Base-by-base conservation (phyloP, 1,140 invertebrate species). In the Drosophila fuyamai region DNA sequence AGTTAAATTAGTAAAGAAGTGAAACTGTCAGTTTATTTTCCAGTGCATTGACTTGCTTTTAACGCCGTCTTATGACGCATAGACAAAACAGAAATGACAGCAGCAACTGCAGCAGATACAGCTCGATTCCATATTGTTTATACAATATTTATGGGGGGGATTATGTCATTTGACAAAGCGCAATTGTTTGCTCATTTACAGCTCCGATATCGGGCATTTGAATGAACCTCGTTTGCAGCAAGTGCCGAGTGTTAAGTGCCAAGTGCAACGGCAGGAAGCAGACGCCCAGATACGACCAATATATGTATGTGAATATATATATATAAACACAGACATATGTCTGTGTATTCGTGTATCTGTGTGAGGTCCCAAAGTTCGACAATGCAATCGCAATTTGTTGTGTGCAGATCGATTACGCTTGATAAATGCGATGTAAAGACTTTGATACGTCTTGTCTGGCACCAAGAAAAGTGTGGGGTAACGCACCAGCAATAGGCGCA, bases 101-200 rank as follows among this genome's bases (percentile, higher is more conserved):
- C 60, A 59, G 36, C 47, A 55, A 47, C 44, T 48, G n/a, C 60
- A 80, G 35, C 13, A 56, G 54, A 29, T 58, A 65, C 43, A 75
- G 70, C 68, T 79, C 61, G 58, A 76, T 62, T 62, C 44, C 79
- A 62, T 71, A 62, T 51, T 79, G 75, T 66, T 83, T 73, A 60
- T 41, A 80, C 54, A 73, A 57, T 85, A 83, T 84, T 83, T 76
- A 81, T 85, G 60, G 76, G 29, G 29, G 14, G 81, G 81, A 84
- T 85, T 85, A 84, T 84, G 81, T 84, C 81, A 84, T 73, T 81
- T 76, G 74, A 73, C 73, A 77, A 79, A 66, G 56, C 70, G 62
- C 81, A 85, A 80, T 81, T 85, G 61, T 76, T 72, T 61, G 81
- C 66, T 73, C 76, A 63, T 66, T 72, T 62, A 61, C 66, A 67